phyloP scores from a whole-genome alignment of 2,797 vertebrate species.

The Hyperoplus lanceolatus region DNA sequence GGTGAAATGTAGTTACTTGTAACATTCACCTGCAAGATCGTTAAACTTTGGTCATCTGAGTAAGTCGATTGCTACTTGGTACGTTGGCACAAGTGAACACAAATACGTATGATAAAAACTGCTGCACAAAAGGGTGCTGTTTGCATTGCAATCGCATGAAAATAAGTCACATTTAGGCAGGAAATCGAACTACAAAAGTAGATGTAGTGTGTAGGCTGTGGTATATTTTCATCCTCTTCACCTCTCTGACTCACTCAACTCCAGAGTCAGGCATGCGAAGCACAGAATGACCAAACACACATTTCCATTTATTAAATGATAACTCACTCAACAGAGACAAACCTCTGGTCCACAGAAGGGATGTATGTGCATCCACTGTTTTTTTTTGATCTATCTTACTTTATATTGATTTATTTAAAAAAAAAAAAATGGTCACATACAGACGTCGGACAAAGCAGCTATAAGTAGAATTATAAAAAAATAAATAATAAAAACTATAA shows the following conservation, averaged over 20 bases:
- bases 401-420: background rate
- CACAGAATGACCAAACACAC: background rate
- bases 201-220: background rate
- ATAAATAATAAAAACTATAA: too few species aligned
- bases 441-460: background rate
- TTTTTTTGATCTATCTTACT: background rate
- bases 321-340: background rate
- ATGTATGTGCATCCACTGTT: background rate
- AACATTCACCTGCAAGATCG: background rate
- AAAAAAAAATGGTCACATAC: background rate
- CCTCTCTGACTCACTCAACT: background rate
- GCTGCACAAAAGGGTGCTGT: background rate
- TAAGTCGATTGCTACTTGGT: background rate
- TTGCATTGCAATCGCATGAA: background rate
- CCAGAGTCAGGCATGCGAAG: background rate
- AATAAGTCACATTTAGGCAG: background rate
- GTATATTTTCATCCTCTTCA: constrained; percentile 1
- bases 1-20: background rate
- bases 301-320: constrained; percentile 4
- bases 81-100: background rate
- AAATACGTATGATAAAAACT: background rate
- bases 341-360: too few species aligned
- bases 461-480: background rate
- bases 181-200: background rate
- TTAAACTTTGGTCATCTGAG: background rate